Conservation (phyloP, 2,797 vertebrate genomes). For the Aselliscus stoliczkanus region DNA sequence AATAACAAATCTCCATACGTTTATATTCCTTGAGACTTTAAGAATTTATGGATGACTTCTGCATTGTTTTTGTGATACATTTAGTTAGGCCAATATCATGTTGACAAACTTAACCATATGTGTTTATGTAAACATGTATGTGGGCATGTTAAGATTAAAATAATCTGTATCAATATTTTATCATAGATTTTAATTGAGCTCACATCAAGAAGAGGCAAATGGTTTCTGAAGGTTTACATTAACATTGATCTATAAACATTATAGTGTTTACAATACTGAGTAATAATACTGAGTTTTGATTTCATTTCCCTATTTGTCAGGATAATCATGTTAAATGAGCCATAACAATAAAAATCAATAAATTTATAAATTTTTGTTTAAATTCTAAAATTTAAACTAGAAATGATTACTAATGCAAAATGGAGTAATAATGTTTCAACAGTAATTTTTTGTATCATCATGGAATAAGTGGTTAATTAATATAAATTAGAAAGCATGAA, state of each 20-base stretch:
- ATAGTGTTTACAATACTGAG: background rate
- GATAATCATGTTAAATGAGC: background rate
- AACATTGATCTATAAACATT: background rate
- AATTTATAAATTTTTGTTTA: background rate
- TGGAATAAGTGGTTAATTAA: constrained; percentile 6
- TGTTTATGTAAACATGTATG: background rate
- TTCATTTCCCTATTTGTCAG: background rate
- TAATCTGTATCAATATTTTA: background rate
- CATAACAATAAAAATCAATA: background rate
- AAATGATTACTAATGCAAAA: constrained; percentile 48
- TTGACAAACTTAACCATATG: background rate
- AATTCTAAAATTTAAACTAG: constrained; percentile 24
- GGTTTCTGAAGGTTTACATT: background rate
- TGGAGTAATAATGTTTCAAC: background rate
- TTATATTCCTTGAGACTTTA: background rate
- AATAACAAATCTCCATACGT: background rate
- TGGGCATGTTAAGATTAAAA: background rate
- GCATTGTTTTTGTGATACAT: background rate
- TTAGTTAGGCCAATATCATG: background rate
- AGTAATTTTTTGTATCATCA: background rate
- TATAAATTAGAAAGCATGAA: background rate
- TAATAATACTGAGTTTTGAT: background rate
- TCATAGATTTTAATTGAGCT: background rate
- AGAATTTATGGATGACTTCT: background rate
- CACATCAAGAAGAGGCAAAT: background rate